Evolutionary conservation across 2,888 invertebrate species (phyloP), one percentile per base, ranked within the genome.

Genomic region (Alloplasta piceator): DNA sequence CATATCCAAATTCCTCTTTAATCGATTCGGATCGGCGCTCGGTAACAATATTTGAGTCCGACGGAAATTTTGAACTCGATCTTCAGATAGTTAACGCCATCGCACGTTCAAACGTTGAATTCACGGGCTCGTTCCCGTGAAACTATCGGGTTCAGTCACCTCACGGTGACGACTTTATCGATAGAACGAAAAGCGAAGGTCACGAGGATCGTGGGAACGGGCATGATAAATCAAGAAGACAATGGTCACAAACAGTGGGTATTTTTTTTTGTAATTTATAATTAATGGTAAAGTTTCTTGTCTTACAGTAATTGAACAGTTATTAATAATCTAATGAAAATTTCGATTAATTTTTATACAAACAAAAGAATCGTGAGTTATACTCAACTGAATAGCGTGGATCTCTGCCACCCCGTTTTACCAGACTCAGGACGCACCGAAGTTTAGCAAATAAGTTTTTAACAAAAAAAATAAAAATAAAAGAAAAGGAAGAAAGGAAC

Each of bases 221-320:
- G 26, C 26, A 26, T 26, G 26, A 26, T 26, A 26, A 26, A 26
- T 39, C 38, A 39, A 4, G 16, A 55, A 68, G 39, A 80, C 6
- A 7, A 60, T 26, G 41, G 58, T n/a, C 26, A 48, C 70, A 14
- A 70, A 60, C 70, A 38, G 56, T 39, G 14, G 10, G 16, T n/a
- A 63, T 67, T 82, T 75, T 80, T 90, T 90, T 90, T 89, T 87
- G 90, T 89, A 89, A 90, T 90, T 90, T 89, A 90, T 90, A 90
- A 90, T 90, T 90, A 90, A 90, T 89, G 87, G 89, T 90, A 90
- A 89, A 89, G 87, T 89, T 90, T 89, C 86, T 89, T 87, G 87
- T 88, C 89, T 90, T 90, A 90, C 90, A 90, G 87, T 90, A 90
- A 89, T 90, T 87, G 86, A 90, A 90, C 90, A 90, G 89, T 90